Evolutionary conservation across 2,888 invertebrate species (phyloP), one percentile per base, ranked within the genome.

Genomic region (Corythucha ciliata): DNA sequence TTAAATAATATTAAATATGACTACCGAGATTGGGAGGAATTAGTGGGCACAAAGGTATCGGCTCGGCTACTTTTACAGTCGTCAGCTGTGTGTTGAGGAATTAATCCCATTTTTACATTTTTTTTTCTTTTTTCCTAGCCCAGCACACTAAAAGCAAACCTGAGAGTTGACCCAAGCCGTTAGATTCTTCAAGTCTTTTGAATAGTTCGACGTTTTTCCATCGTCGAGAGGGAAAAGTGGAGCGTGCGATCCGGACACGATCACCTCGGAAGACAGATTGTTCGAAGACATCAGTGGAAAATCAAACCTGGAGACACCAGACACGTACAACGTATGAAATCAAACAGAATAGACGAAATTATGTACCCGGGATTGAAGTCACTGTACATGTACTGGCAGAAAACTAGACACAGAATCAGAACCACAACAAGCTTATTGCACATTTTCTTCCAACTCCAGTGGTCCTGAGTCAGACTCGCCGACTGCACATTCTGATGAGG

Each of bases 21-120:
- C 25, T 67, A 81, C 81, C 75, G 65, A 82, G 73, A 68, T 78
- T 76, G 27, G 78, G 76, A 25, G 80, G 79, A 41, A 75, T 70
- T 53, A 70, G 70, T 14, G 79, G 79, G 67, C 82, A 83, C 21
- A 66, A 57, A 66, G 73, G 67, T 48, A 67, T 55, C 44, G 56
- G 46, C 41, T 57, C 53, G 10, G 42, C 55, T 12, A 26, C 44
- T 27, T 50, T 55, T 29, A 55, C 25, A 12, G 57, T 54, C 21
- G 57, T 57, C 39, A 57, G 48, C 57, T 57, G 53, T 12, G n/a
- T n/a, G n/a, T n/a, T n/a, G n/a, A n/a, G n/a, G n/a, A n/a, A n/a
- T n/a, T n/a, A n/a, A n/a, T n/a, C n/a, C n/a, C n/a, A n/a, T n/a
- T n/a, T n/a, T n/a, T n/a, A n/a, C n/a, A n/a, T n/a, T n/a, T n/a